Conservation (phyloP, 2,797 vertebrate genomes). For the Sebastes dallii region DNA sequence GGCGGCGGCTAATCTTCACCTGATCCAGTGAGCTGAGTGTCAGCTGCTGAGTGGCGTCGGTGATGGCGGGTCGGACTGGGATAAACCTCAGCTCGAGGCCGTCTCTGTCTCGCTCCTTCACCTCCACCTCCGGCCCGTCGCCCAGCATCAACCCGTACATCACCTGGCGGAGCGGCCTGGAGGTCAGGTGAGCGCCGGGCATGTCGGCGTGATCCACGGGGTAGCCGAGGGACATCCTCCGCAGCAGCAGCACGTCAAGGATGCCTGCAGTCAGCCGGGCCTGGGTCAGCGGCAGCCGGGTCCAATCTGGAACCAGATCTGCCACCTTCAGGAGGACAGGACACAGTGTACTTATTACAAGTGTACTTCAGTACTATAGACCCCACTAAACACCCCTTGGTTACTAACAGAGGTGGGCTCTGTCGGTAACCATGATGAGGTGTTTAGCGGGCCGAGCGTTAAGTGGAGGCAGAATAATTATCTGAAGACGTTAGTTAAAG, state of each 20-base stretch:
- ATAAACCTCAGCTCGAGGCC: not conserved
- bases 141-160: conserved; percentile 59
- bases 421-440: too few relatives aligned
- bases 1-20: conserved; percentile 13
- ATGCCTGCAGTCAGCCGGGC: not conserved
- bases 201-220: not conserved
- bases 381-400: too few relatives aligned
- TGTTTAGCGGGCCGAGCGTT: too few relatives aligned
- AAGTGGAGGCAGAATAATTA: too few relatives aligned
- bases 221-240: accelerated
- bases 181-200: conserved; percentile 19
- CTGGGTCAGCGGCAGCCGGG: not conserved
- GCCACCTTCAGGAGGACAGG: conserved; percentile 41
- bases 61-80: not conserved
- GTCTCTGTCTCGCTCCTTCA: conserved; percentile 34
- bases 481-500: too few relatives aligned
- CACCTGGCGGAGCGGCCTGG: conserved; percentile 51
- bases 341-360: not conserved
- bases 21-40: not conserved
- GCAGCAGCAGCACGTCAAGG: conserved; percentile 36
- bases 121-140: not conserved
- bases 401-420: too few relatives aligned
- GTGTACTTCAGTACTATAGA: too few relatives aligned
- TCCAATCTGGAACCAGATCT: conserved; percentile 31
- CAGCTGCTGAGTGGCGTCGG: not conserved